phyloP scores from a whole-genome alignment of 2,888 invertebrate species.

The Fragum sueziense region DNA sequence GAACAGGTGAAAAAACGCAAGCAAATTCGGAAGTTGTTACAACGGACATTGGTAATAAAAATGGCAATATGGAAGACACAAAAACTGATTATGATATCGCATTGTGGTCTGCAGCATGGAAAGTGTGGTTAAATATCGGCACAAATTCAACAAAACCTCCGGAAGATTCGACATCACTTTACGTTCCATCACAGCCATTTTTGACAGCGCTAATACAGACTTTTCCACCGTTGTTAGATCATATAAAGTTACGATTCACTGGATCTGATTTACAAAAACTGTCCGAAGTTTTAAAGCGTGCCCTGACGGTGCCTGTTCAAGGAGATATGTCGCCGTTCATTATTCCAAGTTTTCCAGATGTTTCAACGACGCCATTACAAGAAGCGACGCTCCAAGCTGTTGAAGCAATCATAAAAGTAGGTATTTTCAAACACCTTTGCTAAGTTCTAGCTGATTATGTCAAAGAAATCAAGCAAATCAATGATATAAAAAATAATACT shows the following conservation, averaged over 20 bases:
- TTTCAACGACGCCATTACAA: constrained; percentile 89
- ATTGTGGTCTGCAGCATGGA: constrained; percentile 81
- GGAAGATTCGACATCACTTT: constrained; percentile 83
- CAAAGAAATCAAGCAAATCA: too few species aligned
- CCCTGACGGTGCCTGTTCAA: constrained; percentile 91
- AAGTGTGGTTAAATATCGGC: constrained; percentile 92
- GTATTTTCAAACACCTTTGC: too few species aligned
- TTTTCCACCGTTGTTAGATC: constrained; percentile 96
- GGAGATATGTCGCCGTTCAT: constrained; percentile 92
- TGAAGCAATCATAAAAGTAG: constrained; percentile 92
- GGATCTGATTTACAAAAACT: constrained; percentile 90
- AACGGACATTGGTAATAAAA: not conserved
- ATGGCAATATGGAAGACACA: constrained; percentile 44
- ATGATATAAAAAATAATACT: too few species aligned
- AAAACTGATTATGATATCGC: constrained; percentile 73
- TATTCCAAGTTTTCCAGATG: constrained; percentile 89
- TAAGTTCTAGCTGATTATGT: too few species aligned
- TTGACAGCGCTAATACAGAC: constrained; percentile 97
- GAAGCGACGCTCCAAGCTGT: constrained; percentile 93
- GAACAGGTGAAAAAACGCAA: constrained; percentile 61
- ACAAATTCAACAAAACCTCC: constrained; percentile 88
- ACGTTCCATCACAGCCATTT: constrained; percentile 96
- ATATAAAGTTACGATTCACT: constrained; percentile 88
- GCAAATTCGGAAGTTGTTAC: not conserved
- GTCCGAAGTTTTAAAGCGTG: constrained; percentile 89